phyloP scores from a whole-genome alignment of 2,888 invertebrate species.

The Tortrix viridana region DNA sequence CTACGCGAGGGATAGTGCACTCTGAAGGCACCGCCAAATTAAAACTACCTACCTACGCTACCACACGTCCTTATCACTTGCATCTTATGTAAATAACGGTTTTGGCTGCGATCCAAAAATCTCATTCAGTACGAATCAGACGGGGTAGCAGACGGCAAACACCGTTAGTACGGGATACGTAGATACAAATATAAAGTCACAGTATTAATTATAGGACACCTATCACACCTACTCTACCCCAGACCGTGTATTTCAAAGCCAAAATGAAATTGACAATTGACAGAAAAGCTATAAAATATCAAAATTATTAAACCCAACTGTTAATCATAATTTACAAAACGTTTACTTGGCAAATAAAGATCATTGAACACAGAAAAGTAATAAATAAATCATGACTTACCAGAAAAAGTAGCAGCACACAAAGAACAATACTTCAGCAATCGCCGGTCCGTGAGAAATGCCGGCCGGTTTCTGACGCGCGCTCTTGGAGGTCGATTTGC shows the following conservation, averaged over 20 bases:
- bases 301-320: not conserved
- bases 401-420: slow-evolving; percentile 53
- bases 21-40: not conserved
- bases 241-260: not conserved
- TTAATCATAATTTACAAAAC: not conserved
- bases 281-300: not conserved
- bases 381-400: slow-evolving; percentile 55
- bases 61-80: slow-evolving; percentile 30
- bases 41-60: not conserved
- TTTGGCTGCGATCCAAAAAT: slow-evolving; percentile 55
- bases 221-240: too few species aligned
- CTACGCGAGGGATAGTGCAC: slow-evolving; percentile 41
- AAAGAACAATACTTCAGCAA: slow-evolving; percentile 59
- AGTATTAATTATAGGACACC: too few species aligned
- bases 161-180: slow-evolving; percentile 8
- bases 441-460: slow-evolving; percentile 73
- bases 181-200: not conserved
- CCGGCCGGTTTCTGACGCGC: slow-evolving; percentile 73
- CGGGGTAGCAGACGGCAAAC: slow-evolving; percentile 24
- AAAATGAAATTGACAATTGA: not conserved
- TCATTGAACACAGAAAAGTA: slow-evolving; percentile 13
- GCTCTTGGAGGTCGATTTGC: slow-evolving; percentile 70
- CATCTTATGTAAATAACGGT: slow-evolving; percentile 42
- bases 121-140: slow-evolving; percentile 37
- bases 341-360: not conserved